Evolutionary conservation across 2,888 invertebrate species (phyloP), one percentile per base, ranked within the genome.

Genomic region (Lasius platythorax): DNA sequence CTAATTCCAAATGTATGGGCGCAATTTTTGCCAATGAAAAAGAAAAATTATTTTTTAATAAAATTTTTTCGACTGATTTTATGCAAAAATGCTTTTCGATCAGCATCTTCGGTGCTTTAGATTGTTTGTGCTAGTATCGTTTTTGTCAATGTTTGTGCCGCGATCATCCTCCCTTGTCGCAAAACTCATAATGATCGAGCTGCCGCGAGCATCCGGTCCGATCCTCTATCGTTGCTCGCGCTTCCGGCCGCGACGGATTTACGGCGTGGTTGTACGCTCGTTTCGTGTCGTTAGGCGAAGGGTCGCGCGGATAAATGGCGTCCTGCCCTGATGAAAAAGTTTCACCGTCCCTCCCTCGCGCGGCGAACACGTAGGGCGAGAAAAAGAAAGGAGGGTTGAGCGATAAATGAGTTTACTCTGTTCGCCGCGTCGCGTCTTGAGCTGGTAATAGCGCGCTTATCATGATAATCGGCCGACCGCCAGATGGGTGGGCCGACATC

Each of bases 321-420:
- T 87, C 84, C 46, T 85, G 86, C 84, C 87, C 87, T 91, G 92
- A 92, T 92, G 92, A 91, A 91, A 92, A 92, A 91, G 88, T 93
- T 92, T 91, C 86, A 82, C 84, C 85, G 86, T 83, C 43, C 75
- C 78, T 63, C 53, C 56, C 70, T 56, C 67, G 73, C 28, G 37
- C 63, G 30, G 61, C 23, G 68, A 50, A 33, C 46, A 67, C 43
- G 33, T 40, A 61, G 18, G 46, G 56, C 58, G 70, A 75, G 78
- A 61, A 63, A 79, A 83, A 53, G 53, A 85, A 82, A 46, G 58
- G 64, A 76, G 63, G 68, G 64, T 6, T 28, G 43, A 50, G 53
- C 81, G 70, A 78, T 83, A 84, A 86, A 86, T 81, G 74, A 86
- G 87, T 85, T 87, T 87, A 82, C 82, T 85, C 78, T 43, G 84